Conservation (phyloP, 1,140 invertebrate species). For the Drosophila equinoxialis region DNA sequence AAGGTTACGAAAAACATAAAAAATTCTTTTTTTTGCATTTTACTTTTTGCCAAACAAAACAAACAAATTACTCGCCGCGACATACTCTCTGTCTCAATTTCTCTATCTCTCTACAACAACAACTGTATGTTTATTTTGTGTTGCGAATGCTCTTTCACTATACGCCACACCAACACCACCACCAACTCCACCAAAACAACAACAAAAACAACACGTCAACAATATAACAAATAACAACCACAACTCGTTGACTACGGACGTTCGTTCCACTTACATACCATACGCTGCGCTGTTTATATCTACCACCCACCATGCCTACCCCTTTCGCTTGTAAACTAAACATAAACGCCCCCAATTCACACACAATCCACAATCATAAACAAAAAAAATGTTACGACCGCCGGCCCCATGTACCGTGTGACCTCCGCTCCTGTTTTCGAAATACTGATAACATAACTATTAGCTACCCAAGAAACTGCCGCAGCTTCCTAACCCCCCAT, state of each 20-base stretch:
- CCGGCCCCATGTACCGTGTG: slow-evolving; percentile 24
- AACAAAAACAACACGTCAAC: slow-evolving; percentile 10
- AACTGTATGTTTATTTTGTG: slow-evolving; percentile 53
- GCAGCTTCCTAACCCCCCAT: slow-evolving; percentile 46
- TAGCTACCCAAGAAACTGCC: slow-evolving; percentile 79
- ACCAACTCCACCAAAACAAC: slow-evolving; percentile 10
- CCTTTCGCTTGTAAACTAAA: slow-evolving; percentile 3
- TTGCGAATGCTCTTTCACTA: slow-evolving; percentile 70
- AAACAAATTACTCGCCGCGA: slow-evolving; percentile 46
- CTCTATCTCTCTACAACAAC: slow-evolving; percentile 14
- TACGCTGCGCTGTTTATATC: neutral
- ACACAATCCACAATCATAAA: slow-evolving; percentile 1
- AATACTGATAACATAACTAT: slow-evolving; percentile 22
- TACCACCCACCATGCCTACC: neutral
- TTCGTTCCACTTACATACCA: slow-evolving; percentile 5
- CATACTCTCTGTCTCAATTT: slow-evolving; percentile 17
- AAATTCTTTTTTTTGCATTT: slow-evolving; percentile 70
- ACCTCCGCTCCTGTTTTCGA: slow-evolving; percentile 27
- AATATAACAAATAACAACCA: slow-evolving; percentile 18
- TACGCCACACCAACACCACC: slow-evolving; percentile 38
- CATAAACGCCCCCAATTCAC: slow-evolving; percentile 2
- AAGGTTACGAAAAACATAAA: slow-evolving; percentile 68
- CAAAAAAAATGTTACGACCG: slow-evolving; percentile 2
- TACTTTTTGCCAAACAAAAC: slow-evolving; percentile 60
- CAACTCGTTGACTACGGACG: slow-evolving; percentile 50